phyloP scores from a whole-genome alignment of 2,797 vertebrate species.

The Thunnus albacares region DNA sequence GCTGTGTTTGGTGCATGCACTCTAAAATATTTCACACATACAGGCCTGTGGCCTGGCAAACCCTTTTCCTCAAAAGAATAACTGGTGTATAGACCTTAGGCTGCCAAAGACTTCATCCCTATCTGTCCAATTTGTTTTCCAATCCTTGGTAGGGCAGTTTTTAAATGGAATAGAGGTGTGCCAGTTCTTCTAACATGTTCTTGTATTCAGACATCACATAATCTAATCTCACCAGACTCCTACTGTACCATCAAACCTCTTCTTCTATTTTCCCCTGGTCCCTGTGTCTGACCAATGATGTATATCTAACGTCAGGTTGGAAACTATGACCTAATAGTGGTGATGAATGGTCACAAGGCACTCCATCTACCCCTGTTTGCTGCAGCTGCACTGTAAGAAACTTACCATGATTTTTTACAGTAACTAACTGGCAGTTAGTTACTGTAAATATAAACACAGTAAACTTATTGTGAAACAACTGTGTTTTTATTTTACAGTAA shows the following conservation, averaged over 20 bases:
- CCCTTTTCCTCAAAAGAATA: neutral
- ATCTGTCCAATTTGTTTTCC: conserved; percentile 11
- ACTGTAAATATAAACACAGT: too few species aligned
- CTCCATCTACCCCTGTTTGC: conserved; percentile 55
- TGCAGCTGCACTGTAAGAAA: neutral
- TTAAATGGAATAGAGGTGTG: conserved; percentile 4
- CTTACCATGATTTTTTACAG: too few species aligned
- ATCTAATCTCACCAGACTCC: conserved; percentile 59
- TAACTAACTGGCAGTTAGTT: too few species aligned
- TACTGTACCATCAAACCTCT: conserved; percentile 33
- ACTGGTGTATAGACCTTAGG: neutral
- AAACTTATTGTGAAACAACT: too few species aligned
- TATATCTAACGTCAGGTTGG: conserved; percentile 66
- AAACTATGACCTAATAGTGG: conserved; percentile 80
- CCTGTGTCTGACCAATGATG: conserved; percentile 66
- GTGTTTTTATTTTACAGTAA: too few species aligned
- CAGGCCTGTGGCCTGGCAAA: neutral
- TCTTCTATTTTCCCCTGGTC: conserved; percentile 33
- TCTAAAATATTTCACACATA: neutral
- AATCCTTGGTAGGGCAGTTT: neutral
- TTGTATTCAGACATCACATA: conserved; percentile 44
- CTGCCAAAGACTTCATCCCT: neutral
- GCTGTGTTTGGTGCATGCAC: neutral
- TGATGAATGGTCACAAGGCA: conserved; percentile 75
- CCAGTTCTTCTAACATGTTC: conserved; percentile 11